Base-by-base conservation (phyloP, 1,140 invertebrate species). In the Tachypleus tridentatus region DNA sequence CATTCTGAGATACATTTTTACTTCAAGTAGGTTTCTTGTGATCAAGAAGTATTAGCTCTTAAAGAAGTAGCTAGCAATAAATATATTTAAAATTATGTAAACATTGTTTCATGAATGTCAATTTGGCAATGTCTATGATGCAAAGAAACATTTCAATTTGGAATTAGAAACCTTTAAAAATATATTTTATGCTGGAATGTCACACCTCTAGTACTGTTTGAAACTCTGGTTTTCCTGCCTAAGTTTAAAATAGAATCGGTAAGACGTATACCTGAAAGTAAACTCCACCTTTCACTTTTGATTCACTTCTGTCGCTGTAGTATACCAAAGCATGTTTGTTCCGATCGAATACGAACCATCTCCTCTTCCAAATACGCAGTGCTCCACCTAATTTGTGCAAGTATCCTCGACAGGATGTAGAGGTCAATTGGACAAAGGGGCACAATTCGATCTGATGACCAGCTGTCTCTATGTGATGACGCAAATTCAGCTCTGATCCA, bases 341-440 rank as follows among this genome's bases (percentile, higher is more conserved):
- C 60, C 93, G 79, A 76, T 97, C 94, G 76, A 97, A 94, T 68
- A 97, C 91, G 79, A 97, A 98, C 95, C 94, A 98, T 71, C 95
- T 83, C 76, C 92, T 89, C 71, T 92, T 91, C 93, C 93, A 97
- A 29, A 89, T 89, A 77, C 91, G 88, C 75, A 95, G 89, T 3
- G 67, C 61, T 54, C 90, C 89, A 50, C 89, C 89, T 78, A 95
- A 85, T 79, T 98, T 98, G 64, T 91, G 89, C 29, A 98, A 80
- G 77, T 91, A 94, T 9, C 94, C 94, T 66, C 86, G 81, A 75
- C 91, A 93, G 29, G 84, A 86, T 2, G 82, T 85, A 7, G 83
- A 80, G 67, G 88, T 90, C 4, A 98, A 81, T 53, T 82, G 83
- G 64, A 97, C 86, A 77, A 94, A 89, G 56, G 87, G 85, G 79